These are phyloP conservation scores for Lottia gigantea DNA, from an alignment of 2,888 invertebrate genomes.

Conservation along the genomic window DNA sequence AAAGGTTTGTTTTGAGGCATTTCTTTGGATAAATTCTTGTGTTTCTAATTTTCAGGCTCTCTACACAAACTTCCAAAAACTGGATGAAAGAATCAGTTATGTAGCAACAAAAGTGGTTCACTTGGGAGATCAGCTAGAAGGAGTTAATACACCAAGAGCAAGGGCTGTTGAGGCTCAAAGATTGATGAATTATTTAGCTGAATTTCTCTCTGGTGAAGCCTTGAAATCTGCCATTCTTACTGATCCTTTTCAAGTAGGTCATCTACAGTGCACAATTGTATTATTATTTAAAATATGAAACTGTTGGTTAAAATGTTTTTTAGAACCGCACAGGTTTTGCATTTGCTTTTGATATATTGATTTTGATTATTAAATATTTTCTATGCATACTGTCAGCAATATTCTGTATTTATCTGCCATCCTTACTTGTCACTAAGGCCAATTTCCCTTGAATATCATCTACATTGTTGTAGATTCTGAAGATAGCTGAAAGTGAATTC, in stretches of 20 bases:
- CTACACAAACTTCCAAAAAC: slow-evolving; percentile 87
- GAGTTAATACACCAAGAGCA: slow-evolving; percentile 92
- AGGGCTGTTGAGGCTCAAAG: slow-evolving; percentile 95
- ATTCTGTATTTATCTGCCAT: no score
- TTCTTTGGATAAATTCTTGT: slow-evolving; percentile 6
- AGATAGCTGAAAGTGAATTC: no score
- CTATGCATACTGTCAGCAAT: no score
- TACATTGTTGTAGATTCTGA: no score
- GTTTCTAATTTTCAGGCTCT: slow-evolving; percentile 74
- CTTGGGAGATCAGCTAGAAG: slow-evolving; percentile 97
- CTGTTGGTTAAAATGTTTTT: no score
- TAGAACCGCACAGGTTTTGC: no score
- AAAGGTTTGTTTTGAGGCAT: neutral
- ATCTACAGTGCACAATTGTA: neutral
- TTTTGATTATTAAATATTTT: no score
- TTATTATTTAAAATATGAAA: neutral
- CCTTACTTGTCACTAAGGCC: no score
- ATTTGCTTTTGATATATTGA: no score
- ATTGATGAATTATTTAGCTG: slow-evolving; percentile 89
- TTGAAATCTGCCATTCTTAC: slow-evolving; percentile 87
- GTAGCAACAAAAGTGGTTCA: slow-evolving; percentile 98
- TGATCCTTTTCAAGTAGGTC: slow-evolving; percentile 79
- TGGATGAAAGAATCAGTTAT: slow-evolving; percentile 95
- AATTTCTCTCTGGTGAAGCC: slow-evolving; percentile 88
- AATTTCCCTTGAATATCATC: no score